Evolutionary conservation across 2,797 vertebrate species (phyloP).

Genomic region (Anniella stebbinsi): DNA sequence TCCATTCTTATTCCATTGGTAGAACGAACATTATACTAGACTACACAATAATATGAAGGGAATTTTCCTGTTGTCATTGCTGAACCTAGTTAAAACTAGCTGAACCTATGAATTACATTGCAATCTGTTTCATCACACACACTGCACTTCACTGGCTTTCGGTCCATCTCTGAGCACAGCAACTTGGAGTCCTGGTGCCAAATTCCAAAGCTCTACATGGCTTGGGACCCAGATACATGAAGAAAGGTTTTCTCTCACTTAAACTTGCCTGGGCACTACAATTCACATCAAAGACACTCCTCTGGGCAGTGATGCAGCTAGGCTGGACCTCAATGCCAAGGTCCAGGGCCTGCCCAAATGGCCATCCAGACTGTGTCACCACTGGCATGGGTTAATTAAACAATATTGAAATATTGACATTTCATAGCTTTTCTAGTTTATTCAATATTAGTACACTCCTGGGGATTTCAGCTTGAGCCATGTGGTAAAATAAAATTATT

Average conservation of each 20-base stretch:
- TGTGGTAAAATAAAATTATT: too few species aligned
- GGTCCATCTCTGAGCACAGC: background rate
- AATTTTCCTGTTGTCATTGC: background rate
- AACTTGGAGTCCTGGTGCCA: background rate
- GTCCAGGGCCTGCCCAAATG: too few species aligned
- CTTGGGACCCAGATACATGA: background rate
- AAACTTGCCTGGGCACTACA: background rate
- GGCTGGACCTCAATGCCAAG: too few species aligned
- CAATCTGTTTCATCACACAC: constrained; percentile 26
- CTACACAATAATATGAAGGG: constrained; percentile 42
- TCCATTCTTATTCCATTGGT: constrained; percentile 64
- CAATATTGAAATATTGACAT: too few species aligned
- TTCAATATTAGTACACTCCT: too few species aligned
- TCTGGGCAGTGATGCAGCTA: too few species aligned
- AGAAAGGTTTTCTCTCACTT: background rate
- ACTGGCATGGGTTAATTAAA: too few species aligned
- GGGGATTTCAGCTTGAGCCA: too few species aligned
- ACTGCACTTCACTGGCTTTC: background rate
- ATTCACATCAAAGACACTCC: background rate
- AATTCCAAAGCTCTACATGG: background rate
- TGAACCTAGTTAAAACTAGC: constrained; percentile 29
- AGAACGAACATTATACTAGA: constrained; percentile 51
- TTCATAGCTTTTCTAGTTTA: too few species aligned
- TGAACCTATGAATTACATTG: background rate
- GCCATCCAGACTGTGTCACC: too few species aligned